Percentiles rank a stretch among this genome's conserved stretches.
Evolutionary conservation across 2,888 invertebrate genomes (phyloP).

Genomic region (Pimpla rufipes): DNA sequence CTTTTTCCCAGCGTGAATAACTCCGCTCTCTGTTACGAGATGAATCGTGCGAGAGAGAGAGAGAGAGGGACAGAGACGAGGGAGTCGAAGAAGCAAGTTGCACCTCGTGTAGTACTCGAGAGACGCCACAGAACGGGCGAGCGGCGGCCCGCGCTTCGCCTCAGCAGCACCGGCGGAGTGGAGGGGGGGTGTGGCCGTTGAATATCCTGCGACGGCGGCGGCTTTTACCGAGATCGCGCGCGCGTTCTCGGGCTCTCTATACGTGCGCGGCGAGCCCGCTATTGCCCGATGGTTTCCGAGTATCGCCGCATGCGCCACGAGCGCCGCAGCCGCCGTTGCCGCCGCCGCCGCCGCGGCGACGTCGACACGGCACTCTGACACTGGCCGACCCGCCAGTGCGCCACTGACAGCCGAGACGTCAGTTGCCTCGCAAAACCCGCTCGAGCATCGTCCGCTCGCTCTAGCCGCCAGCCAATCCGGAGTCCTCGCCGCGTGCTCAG

Average conservation of each 20-base stretch:
- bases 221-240: slow-evolving; percentile 9
- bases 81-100: no score
- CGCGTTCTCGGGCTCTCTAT: slow-evolving; percentile 29
- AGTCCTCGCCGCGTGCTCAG: slow-evolving; percentile 69
- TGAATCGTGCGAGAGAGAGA: no score
- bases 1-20: no score
- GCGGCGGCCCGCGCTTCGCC: no score
- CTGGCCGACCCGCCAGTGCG: slow-evolving; percentile 72
- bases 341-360: slow-evolving; percentile 65
- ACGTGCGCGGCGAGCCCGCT: neutral
- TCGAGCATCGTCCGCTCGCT: slow-evolving; percentile 63
- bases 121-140: no score
- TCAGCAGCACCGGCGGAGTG: neutral
- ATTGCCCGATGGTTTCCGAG: slow-evolving; percentile 23
- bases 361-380: slow-evolving; percentile 75
- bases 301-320: slow-evolving; percentile 28
- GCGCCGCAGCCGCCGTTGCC: neutral
- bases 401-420: slow-evolving; percentile 80
- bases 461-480: slow-evolving; percentile 26
- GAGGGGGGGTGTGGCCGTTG: slow-evolving; percentile 2
- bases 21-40: no score
- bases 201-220: slow-evolving; percentile 34
- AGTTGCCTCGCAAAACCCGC: slow-evolving; percentile 69
- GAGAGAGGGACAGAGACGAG: no score
- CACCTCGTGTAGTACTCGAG: no score